Percentiles rank a stretch among this genome's conserved stretches.
Conservation (phyloP, 2,113 vertebrate genomes). For the Ploceus nigricollis region DNA sequence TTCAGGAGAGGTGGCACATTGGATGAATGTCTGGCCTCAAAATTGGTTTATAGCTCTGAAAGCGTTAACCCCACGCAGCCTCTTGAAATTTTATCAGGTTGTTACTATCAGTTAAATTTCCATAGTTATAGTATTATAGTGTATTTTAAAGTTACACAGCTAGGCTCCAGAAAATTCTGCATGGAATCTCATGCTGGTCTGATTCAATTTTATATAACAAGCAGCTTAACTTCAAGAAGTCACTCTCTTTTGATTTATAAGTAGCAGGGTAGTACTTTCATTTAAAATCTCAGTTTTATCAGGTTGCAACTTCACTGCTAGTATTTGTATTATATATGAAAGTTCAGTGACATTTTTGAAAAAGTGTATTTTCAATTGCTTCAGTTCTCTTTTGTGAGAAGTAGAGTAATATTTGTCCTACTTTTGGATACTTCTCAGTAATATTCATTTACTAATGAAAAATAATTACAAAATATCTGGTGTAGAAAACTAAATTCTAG, state of each 20-base stretch:
- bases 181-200: neutral
- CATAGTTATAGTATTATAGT: neutral
- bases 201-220: neutral
- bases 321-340: conserved; percentile 8
- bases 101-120: neutral
- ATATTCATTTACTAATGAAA: neutral
- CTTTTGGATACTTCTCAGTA: neutral
- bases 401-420: conserved; percentile 6
- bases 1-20: neutral
- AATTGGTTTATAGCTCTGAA: neutral
- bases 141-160: neutral
- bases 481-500: neutral
- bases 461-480: neutral
- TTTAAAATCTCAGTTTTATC: conserved; percentile 33
- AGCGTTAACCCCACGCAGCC: neutral
- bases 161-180: neutral
- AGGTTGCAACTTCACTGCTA: neutral
- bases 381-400: neutral
- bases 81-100: neutral
- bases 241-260: neutral
- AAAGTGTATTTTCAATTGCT: neutral
- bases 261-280: conserved; percentile 13
- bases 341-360: conserved; percentile 8
- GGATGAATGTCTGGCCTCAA: neutral
- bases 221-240: conserved; percentile 23